These are phyloP conservation scores for Callosobruchus maculatus DNA, from an alignment of 2,888 invertebrate species.

Conservation along the genomic window DNA sequence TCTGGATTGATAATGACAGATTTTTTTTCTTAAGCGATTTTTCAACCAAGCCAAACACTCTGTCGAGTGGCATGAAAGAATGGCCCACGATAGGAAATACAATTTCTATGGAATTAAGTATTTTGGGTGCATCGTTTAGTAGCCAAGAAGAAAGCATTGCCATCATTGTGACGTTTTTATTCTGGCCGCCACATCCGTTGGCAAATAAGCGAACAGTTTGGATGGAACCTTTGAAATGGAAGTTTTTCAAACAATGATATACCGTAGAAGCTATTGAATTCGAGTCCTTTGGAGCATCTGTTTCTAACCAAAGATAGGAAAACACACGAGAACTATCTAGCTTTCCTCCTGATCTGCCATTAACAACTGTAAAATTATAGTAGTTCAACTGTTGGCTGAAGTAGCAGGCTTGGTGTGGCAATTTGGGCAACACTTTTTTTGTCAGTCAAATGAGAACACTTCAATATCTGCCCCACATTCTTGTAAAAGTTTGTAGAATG, in stretches of 20 bases:
- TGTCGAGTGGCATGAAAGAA: no score
- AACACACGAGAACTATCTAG: constrained; percentile 3
- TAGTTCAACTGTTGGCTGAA: constrained; percentile 3
- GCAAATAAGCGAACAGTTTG: constrained; percentile 3
- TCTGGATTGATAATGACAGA: no score
- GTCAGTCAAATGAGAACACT: neutral
- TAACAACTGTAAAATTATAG: constrained; percentile 4
- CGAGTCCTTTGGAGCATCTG: constrained; percentile 6
- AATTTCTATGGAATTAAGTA: constrained; percentile 5
- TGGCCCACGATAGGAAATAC: constrained; percentile 9
- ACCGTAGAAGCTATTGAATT: constrained; percentile 14
- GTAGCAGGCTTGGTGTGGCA: constrained; percentile 8
- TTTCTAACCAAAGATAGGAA: constrained; percentile 11
- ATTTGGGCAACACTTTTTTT: constrained; percentile 3
- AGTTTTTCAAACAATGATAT: neutral
- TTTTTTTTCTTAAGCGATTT: no score
- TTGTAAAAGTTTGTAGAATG: neutral
- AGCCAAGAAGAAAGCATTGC: constrained; percentile 13
- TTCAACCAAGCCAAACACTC: no score
- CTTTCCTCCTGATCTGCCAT: neutral
- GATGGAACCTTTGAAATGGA: neutral
- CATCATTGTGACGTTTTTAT: constrained; percentile 10
- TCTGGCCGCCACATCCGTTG: constrained; percentile 15
- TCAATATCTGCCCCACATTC: neutral
- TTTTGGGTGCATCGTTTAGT: neutral